Percentiles rank a stretch among this genome's conserved stretches.
phyloP scores from a whole-genome alignment of 2,888 invertebrate species.

The Dysmachus trigonus region DNA sequence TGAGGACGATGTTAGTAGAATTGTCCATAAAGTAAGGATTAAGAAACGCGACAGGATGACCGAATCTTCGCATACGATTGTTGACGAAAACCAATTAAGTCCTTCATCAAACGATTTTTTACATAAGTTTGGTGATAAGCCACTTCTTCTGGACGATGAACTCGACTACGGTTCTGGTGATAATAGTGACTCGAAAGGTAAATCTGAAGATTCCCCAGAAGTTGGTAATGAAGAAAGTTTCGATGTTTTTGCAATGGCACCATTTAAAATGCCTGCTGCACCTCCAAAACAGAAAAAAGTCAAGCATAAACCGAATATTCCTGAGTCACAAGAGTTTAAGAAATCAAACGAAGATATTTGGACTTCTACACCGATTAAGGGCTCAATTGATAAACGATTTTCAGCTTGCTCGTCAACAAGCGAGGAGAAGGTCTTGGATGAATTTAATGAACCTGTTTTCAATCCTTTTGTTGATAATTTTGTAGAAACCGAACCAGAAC shows the following conservation, averaged over 20 bases:
- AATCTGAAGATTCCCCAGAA: conserved; percentile 56
- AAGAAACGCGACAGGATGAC: conserved; percentile 62
- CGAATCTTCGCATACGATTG: conserved; percentile 53
- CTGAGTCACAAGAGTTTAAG: conserved; percentile 10
- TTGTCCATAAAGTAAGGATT: conserved; percentile 66
- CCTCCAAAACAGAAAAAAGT: conserved; percentile 50
- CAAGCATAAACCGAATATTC: conserved; percentile 38
- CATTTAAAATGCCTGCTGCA: conserved; percentile 66
- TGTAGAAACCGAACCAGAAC: conserved; percentile 37
- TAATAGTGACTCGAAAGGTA: conserved; percentile 51
- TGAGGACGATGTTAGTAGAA: conserved; percentile 69
- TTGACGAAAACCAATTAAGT: conserved; percentile 67
- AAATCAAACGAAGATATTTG: conserved; percentile 56
- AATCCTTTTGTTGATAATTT: conserved; percentile 58
- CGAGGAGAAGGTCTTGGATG: conserved; percentile 55
- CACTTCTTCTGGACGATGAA: conserved; percentile 80
- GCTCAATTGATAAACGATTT: conserved; percentile 48
- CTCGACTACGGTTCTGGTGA: conserved; percentile 71
- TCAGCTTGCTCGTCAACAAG: conserved; percentile 46
- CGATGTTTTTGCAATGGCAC: conserved; percentile 77
- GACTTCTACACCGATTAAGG: conserved; percentile 61
- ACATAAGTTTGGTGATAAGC: conserved; percentile 79
- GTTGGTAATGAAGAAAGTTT: conserved; percentile 53
- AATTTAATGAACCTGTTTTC: conserved; percentile 63
- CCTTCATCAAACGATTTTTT: conserved; percentile 69